These are phyloP conservation scores for Pseudomyrmex concolor DNA, from an alignment of 1,140 invertebrate species.

Conservation along the genomic window DNA sequence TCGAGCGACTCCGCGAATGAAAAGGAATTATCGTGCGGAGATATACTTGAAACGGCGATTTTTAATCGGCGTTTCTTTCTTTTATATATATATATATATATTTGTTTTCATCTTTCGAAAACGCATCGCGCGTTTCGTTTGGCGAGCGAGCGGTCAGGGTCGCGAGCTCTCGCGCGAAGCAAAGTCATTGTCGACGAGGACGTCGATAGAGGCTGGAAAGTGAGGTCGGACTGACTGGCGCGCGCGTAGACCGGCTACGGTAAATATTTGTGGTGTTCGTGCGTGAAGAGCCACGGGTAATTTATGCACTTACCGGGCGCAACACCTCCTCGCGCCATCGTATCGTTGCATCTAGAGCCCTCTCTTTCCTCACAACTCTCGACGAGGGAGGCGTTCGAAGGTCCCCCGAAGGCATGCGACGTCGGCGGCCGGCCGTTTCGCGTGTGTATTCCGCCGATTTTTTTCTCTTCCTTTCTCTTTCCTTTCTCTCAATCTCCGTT, in stretches of 20 bases:
- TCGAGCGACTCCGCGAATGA: background rate
- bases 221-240: constrained; percentile 14
- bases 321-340: constrained; percentile 41
- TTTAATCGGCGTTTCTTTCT: background rate
- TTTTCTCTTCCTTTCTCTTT: constrained; percentile 13
- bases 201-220: constrained; percentile 35
- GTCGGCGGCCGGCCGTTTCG: constrained; percentile 28
- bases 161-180: constrained; percentile 39
- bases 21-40: background rate
- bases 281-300: constrained; percentile 52
- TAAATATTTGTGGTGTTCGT: constrained; percentile 63
- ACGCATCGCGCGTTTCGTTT: background rate
- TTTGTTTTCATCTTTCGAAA: no score
- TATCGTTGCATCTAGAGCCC: constrained; percentile 53
- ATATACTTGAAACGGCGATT: constrained; percentile 10
- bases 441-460: constrained; percentile 28
- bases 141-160: constrained; percentile 20
- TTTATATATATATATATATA: no score
- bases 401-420: constrained; percentile 39
- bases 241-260: constrained; percentile 19
- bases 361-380: background rate
- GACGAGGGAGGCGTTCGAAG: constrained; percentile 15
- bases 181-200: constrained; percentile 50
- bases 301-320: constrained; percentile 54
- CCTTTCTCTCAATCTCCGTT: constrained; percentile 2